A percentile compares a stretch with the other conserved stretches of the same genome.
Evolutionary conservation across 2,888 invertebrate genomes (phyloP).

Genomic region (Tetranychus piercei): DNA sequence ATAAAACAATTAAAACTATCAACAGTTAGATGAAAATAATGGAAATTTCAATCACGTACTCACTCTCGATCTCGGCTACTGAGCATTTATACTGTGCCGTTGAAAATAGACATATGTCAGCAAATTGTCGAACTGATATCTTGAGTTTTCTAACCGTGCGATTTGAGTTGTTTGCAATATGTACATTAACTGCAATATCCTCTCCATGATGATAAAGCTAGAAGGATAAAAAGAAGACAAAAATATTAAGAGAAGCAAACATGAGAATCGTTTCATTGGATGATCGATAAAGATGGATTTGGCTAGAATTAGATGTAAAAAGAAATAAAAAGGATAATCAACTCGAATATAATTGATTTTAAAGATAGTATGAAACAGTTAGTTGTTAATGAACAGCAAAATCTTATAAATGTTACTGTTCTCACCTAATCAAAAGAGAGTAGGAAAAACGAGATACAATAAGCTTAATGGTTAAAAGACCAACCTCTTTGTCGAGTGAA

Average conservation of each 20-base stretch:
- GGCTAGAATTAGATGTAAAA: too few species aligned
- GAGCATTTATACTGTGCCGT: constrained; percentile 99
- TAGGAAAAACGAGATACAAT: constrained; percentile 24
- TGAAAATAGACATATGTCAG: constrained; percentile 96
- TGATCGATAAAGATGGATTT: too few species aligned
- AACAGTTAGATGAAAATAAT: constrained; percentile 1
- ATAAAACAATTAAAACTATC: background rate
- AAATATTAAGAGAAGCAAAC: too few species aligned
- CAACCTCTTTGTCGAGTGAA: constrained; percentile 81
- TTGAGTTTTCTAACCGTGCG: constrained; percentile 93
- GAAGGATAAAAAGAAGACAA: constrained; percentile 21
- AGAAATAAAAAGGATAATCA: too few species aligned
- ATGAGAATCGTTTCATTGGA: too few species aligned
- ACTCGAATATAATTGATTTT: too few species aligned
- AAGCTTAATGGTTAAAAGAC: background rate
- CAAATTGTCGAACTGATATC: constrained; percentile 74
- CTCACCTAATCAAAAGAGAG: constrained; percentile 27
- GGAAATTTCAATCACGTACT: constrained; percentile 49
- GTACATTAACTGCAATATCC: constrained; percentile 93
- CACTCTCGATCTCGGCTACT: constrained; percentile 93
- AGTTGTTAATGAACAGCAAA: too few species aligned
- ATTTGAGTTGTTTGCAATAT: constrained; percentile 97
- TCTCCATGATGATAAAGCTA: constrained; percentile 45
- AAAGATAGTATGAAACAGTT: background rate
- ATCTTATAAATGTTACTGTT: background rate